Percentiles rank a stretch among this genome's conserved stretches.
phyloP scores from a whole-genome alignment of 2,113 vertebrate genomes.

The Thinocorus orbignyianus region DNA sequence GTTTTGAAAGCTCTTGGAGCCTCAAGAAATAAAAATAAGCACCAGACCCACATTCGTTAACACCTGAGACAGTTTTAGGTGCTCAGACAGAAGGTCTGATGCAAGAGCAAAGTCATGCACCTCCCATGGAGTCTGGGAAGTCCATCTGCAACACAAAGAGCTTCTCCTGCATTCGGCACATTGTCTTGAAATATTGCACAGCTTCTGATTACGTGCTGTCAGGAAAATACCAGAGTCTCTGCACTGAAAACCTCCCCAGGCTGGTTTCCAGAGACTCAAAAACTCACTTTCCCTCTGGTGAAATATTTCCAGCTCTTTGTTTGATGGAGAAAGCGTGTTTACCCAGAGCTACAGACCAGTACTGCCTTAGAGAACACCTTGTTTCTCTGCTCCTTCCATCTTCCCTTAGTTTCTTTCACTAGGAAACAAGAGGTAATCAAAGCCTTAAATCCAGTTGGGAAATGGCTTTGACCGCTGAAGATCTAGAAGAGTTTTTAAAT shows the following conservation, averaged over 20 bases:
- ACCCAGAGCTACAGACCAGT: neutral
- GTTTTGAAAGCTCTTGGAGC: neutral
- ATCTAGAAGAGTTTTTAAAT: neutral
- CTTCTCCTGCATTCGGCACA: neutral
- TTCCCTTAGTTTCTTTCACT: neutral
- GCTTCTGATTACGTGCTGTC: neutral
- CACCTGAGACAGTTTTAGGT: neutral
- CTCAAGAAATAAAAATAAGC: neutral
- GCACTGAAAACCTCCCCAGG: neutral
- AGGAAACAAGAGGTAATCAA: neutral
- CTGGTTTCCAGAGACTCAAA: neutral
- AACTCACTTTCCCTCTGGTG: neutral
- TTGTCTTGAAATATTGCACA: accelerated
- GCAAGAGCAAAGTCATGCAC: neutral
- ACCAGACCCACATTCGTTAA: neutral
- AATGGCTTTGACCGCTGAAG: neutral
- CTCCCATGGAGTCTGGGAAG: neutral
- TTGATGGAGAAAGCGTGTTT: neutral
- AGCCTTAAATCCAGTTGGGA: neutral
- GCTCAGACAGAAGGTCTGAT: neutral
- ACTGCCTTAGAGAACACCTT: neutral
- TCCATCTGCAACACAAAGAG: neutral
- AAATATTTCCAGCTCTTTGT: neutral
- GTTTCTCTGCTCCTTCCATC: neutral
- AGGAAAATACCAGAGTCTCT: neutral